Conservation (phyloP, 2,797 vertebrate genomes). For the Sebastes taczanowskii region DNA sequence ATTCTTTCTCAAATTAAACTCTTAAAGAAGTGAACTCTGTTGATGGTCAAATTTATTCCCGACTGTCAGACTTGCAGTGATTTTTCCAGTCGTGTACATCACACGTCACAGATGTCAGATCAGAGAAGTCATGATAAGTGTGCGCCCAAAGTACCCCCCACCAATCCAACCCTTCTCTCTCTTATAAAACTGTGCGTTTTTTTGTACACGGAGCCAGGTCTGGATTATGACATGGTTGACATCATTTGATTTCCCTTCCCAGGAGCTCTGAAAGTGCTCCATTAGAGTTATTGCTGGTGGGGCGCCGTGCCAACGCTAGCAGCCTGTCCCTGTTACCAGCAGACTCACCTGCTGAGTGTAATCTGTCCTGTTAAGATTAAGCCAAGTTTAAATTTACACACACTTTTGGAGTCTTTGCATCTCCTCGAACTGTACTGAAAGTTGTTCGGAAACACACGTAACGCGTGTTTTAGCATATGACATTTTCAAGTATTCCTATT, state of each 20-base stretch:
- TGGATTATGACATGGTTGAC: conserved; percentile 75
- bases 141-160: neutral
- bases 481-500: neutral
- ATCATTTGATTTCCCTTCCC: conserved; percentile 73
- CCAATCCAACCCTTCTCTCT: neutral
- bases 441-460: neutral
- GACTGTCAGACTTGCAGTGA: conserved; percentile 6
- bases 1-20: neutral
- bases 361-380: conserved; percentile 64
- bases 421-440: neutral
- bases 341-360: conserved; percentile 76
- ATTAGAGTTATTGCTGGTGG: conserved; percentile 74
- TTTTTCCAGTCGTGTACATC: conserved; percentile 31
- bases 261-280: conserved; percentile 77
- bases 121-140: conserved; percentile 25
- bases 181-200: conserved; percentile 19
- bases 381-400: conserved; percentile 61
- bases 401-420: conserved; percentile 28
- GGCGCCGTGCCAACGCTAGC: conserved; percentile 59
- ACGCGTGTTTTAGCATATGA: neutral
- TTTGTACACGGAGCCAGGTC: conserved; percentile 36
- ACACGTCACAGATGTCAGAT: conserved; percentile 48
- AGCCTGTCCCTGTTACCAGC: conserved; percentile 64
- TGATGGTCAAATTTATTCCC: conserved; percentile 16
- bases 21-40: neutral